phyloP scores from a whole-genome alignment of 2,113 vertebrate species.

The Carlito syrichta region DNA sequence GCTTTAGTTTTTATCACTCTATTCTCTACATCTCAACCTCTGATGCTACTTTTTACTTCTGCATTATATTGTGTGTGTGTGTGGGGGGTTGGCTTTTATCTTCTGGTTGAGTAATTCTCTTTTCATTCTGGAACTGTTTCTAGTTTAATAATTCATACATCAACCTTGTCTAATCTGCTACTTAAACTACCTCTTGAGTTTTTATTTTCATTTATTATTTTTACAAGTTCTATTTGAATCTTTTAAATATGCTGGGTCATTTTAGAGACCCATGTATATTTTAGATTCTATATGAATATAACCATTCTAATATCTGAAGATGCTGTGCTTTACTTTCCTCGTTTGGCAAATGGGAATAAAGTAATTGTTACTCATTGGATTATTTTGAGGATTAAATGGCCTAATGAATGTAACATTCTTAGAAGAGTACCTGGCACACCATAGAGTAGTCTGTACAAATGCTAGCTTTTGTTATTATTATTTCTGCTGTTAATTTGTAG shows the following conservation, averaged over 20 bases:
- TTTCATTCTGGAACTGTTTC: neutral
- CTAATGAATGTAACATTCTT: neutral
- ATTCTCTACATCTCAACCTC: neutral
- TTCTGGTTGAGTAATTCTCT: neutral
- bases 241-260: neutral
- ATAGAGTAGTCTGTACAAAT: neutral
- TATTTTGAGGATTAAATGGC: neutral
- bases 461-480: neutral
- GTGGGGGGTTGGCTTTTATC: neutral
- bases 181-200: neutral
- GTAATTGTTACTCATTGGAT: neutral
- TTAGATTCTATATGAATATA: neutral
- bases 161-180: neutral
- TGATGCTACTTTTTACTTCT: neutral
- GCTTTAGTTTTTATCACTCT: neutral
- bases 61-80: neutral
- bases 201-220: neutral
- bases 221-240: neutral
- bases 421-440: neutral
- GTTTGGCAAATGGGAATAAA: neutral
- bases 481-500: neutral
- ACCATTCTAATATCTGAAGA: neutral
- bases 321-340: neutral
- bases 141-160: slow-evolving; percentile 18
- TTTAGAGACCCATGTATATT: neutral